Conservation (phyloP, 2,797 vertebrate species). For the Amniataba percoides region DNA sequence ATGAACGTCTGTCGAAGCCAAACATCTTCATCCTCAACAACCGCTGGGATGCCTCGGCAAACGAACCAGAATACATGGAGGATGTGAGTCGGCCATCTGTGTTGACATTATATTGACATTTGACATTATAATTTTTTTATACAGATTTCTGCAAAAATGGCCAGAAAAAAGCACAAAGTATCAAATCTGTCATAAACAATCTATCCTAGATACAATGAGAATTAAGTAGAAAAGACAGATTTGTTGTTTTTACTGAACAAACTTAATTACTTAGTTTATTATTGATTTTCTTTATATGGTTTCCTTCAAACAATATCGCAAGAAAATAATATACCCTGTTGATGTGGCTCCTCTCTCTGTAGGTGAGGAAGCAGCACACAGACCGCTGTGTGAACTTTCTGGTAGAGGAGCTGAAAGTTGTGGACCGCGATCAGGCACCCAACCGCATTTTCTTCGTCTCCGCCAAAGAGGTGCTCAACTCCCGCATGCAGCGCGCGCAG, state of each 20-base stretch:
- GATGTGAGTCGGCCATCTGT: conserved; percentile 88
- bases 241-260: not conserved
- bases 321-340: not conserved
- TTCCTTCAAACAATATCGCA: not conserved
- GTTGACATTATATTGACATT: no score
- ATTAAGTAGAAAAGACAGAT: not conserved
- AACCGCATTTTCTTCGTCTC: conserved; percentile 98
- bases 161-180: not conserved
- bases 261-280: no score
- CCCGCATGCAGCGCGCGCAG: conserved; percentile 95
- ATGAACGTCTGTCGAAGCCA: conserved; percentile 95
- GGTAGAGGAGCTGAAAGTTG: conserved; percentile 95
- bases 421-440: conserved; percentile 90
- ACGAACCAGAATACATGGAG: conserved; percentile 98
- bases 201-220: not conserved
- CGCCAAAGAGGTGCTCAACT: conserved; percentile 97
- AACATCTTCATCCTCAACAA: conserved; percentile 99
- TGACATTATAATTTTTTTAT: not conserved
- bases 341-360: not conserved
- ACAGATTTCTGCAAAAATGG: not conserved
- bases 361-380: conserved; percentile 97
- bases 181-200: not conserved
- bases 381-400: conserved; percentile 96
- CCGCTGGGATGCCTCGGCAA: conserved; percentile 98
- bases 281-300: not conserved